Base-by-base conservation (phyloP, 2,888 invertebrate genomes). In the Encarsia formosa region DNA sequence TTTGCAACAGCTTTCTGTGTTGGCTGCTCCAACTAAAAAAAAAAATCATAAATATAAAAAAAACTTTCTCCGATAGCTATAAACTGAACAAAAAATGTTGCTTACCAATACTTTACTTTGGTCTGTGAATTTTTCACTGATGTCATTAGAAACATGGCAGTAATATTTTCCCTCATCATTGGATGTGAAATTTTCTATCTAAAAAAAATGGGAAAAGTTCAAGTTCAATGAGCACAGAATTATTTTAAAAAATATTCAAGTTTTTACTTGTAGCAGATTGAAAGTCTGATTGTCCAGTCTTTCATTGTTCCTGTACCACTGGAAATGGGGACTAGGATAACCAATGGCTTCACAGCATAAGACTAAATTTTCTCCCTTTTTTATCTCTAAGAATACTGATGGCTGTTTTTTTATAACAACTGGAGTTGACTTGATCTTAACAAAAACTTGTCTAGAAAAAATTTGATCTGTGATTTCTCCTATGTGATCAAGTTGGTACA, bases 161-260 rank as follows among this genome's bases (percentile, higher is more conserved):
- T 66, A 64, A 61, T 73, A 73, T 56, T 65, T 66, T 35, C 72
- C 72, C 42, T 68, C 68, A 46, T 67, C 49, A 29, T 65, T 63
- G 3, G 48, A 56, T 22, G 38, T 58, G 26, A 67, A 65, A 23
- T 53, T 45, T 41, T 60, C 49, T 31, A 66, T 51, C 66, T 66
- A 20, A 6, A 61, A 63, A 44, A 31, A 35, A 38, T 1, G 32
- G 16, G 15, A 18, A 34, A 18, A 24, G n/a, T 26, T 26, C 40
- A 19, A 16, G 23, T 4, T 15, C 47, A 49, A 22, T 22, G 5
- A 18, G 22, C 6, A 16, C 19, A 15, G 15, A n/a, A 38, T 11
- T 26, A 9, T 31, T 22, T 26, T 5, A 23, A 32, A 31, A 2
- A 40, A 9, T 29, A n/a, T n/a, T n/a, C n/a, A 19, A 37, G 16